Base-by-base conservation (phyloP, 2,113 vertebrate genomes). In the Carassius gibelio region DNA sequence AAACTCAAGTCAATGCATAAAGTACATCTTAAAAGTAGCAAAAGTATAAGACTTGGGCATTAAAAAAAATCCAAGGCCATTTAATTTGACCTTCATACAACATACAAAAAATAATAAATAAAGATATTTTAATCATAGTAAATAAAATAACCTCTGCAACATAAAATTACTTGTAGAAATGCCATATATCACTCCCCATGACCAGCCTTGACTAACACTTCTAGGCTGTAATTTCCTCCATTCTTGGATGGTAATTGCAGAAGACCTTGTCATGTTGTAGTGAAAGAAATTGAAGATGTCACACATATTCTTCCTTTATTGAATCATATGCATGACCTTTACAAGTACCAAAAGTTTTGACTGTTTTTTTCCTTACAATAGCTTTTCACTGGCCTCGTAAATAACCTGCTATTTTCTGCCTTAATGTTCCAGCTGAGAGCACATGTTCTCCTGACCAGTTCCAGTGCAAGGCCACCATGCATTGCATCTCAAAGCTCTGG, bases 401-500 rank as follows among this genome's bases (percentile, higher is more conserved):
- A 77, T 71, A 23, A 26, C 61, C 19, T 14, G 23, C 21, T 55
- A 48, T 75, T 59, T 30, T 15, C 48, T 88, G 21, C 87, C n/a
- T 84, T 83, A 75, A 59, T 19, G 90, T 90, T 87, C 75, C 92
- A 99, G 98, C 98, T 80, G 97, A 99, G 92, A 99, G 97, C 94
- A 99, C 97, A 88, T 99, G 98, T 88, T 99, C 98, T 69, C 96
- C 98, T 57, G 97, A 99, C 89, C 98, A 99, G 91, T 99, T 99
- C 93, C 98, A 99, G 85, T 99, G 98, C 89, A 97, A 97, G 94
- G 96, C 97, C 26, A 98, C 97, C 38, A 99, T 98, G 87, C 97
- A 99, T 86, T 99, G 98, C 91, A 99, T 99, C 92, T 99, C 98
- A 90, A 99, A 97, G 88, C 93, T 99, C 74, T 99, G 98, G 98